Conservation (phyloP, 2,888 invertebrate species). For the Steromphala cineraria region DNA sequence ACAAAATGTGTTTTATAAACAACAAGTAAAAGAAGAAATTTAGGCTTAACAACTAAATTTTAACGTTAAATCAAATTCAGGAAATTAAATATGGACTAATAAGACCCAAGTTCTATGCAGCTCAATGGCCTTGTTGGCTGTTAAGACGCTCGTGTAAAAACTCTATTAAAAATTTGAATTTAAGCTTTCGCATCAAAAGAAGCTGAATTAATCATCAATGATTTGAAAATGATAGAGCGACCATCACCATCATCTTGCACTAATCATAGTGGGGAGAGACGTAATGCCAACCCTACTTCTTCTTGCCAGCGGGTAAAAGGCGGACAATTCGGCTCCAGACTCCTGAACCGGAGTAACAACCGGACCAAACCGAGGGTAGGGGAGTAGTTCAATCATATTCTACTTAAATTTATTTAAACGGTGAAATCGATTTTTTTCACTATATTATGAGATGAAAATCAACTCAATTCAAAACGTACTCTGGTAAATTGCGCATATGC, state of each 20-base stretch:
- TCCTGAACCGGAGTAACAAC: background rate
- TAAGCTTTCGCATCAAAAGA: constrained; percentile 9
- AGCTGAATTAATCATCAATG: background rate
- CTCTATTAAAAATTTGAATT: background rate
- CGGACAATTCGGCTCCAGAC: background rate
- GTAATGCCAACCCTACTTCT: background rate
- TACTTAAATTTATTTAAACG: constrained; percentile 11
- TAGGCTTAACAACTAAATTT: no score
- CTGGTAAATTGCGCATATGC: constrained; percentile 5
- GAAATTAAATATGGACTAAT: no score
- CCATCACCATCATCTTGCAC: background rate
- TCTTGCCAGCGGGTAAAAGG: background rate
- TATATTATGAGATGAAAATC: constrained; percentile 11
- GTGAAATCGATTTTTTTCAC: background rate
- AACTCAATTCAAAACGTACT: constrained; percentile 15
- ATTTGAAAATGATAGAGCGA: constrained; percentile 14
- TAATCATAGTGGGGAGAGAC: background rate
- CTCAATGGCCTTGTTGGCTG: no score
- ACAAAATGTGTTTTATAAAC: no score
- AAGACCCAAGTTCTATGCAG: no score
- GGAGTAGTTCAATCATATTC: background rate
- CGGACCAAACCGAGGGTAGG: background rate
- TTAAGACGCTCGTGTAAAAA: background rate
- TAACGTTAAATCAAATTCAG: no score
- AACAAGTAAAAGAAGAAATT: no score